A percentile compares a stretch with the other conserved stretches of the same genome.
These are phyloP conservation scores for Siphlonurus alternatus DNA, from an alignment of 2,888 invertebrate genomes.

Conservation along the genomic window DNA sequence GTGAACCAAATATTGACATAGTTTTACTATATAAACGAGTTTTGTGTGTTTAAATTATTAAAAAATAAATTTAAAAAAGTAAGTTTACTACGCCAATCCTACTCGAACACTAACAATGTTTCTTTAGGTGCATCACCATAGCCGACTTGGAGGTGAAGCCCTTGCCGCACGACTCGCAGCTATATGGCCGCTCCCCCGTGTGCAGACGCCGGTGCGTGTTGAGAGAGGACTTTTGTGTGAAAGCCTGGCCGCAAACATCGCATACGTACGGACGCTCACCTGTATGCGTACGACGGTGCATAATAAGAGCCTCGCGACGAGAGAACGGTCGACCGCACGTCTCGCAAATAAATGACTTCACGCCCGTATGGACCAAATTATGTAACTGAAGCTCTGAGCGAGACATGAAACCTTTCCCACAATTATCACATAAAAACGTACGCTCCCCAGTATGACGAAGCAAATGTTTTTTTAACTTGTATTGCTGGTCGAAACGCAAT, in stretches of 20 bases:
- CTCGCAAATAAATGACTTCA: slow-evolving; percentile 41
- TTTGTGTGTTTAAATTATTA: too few relatives aligned
- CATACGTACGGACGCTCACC: slow-evolving; percentile 37
- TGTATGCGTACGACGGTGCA: slow-evolving; percentile 39
- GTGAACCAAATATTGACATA: not conserved
- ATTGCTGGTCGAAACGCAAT: not conserved
- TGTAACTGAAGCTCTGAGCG: slow-evolving; percentile 39
- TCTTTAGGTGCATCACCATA: slow-evolving; percentile 26
- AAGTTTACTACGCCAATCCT: too few relatives aligned
- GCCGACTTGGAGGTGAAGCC: slow-evolving; percentile 45
- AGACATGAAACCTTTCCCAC: slow-evolving; percentile 40
- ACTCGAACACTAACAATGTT: not conserved
- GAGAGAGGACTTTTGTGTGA: not conserved
- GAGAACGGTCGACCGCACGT: slow-evolving; percentile 43
- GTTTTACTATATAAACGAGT: not conserved
- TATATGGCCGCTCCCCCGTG: slow-evolving; percentile 21
- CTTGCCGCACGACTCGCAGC: slow-evolving; percentile 38
- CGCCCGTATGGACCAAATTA: slow-evolving; percentile 37
- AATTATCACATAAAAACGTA: slow-evolving; percentile 39
- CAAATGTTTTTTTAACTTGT: not conserved
- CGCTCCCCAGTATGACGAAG: slow-evolving; percentile 36
- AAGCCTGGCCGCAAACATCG: slow-evolving; percentile 7
- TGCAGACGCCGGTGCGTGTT: slow-evolving; percentile 15
- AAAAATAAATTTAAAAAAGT: too few relatives aligned
- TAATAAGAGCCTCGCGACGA: slow-evolving; percentile 37